Evolutionary conservation across 2,888 invertebrate genomes (phyloP), one percentile per base, ranked within the genome.

Genomic region (Panzeria rudis): DNA sequence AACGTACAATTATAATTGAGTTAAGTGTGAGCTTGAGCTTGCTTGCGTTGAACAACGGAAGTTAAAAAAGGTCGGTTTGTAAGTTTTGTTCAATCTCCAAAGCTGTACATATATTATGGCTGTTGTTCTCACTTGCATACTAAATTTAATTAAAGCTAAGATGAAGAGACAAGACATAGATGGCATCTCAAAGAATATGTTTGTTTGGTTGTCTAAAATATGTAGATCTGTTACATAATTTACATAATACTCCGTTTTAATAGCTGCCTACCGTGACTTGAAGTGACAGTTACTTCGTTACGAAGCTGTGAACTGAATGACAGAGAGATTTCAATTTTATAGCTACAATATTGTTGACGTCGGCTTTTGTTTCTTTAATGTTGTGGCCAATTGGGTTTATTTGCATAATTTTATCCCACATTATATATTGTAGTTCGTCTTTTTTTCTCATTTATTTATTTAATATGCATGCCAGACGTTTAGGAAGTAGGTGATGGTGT

Each of bases 171-270:
- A 32, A 50, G n/a, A 20, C 54, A 38, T 29, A 54, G 17, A 13
- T 77, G 32, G 15, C 7, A 59, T 25, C 29, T 29, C 4, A 47
- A n/a, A 44, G 66, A 23, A 5, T 5, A 35, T 35, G 72, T 41
- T n/a, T 54, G 11, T 41, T n/a, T 54, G 69, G 59, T 20, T 23
- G 20, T 13, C 20, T 20, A 17, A 11, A 47, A 25, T 25, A 84
- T 56, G 44, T 61, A 69, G 62, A 82, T 85, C 73, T 72, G 73
- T 82, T 82, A 85, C 64, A 82, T 75, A 85, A 78, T 85, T 85
- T 85, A 64, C 84, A 85, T 81, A 85, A 78, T 82, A 50, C 69
- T 41, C 82, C 77, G 84, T 78, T 85, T 78, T 82, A 82, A 85
- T 78, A 73, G 84, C 69, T 75, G 82, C 66, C 61, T 78, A 78